phyloP scores from a whole-genome alignment of 2,888 invertebrate species.

The Nymphalis polychloros region DNA sequence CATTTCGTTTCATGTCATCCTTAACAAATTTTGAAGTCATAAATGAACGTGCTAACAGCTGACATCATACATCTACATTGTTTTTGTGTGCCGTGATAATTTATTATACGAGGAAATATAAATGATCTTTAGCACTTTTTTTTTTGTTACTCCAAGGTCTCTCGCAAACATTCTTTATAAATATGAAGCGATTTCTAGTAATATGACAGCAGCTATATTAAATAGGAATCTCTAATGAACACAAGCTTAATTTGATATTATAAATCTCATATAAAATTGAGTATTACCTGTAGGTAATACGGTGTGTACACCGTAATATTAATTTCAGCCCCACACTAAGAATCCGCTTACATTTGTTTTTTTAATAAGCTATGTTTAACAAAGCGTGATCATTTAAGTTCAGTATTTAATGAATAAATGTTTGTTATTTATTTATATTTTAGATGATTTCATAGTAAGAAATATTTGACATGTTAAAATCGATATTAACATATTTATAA shows the following conservation, averaged over 20 bases:
- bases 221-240: slow-evolving; percentile 61
- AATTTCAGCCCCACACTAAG: slow-evolving; percentile 11
- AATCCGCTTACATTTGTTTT: not conserved
- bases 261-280: slow-evolving; percentile 47
- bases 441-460: no score
- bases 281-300: slow-evolving; percentile 4
- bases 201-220: slow-evolving; percentile 43
- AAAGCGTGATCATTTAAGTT: no score
- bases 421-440: no score
- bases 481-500: no score
- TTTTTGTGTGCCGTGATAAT: no score
- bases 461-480: no score
- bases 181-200: slow-evolving; percentile 16
- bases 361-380: not conserved
- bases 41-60: no score
- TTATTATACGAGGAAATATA: not conserved
- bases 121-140: not conserved
- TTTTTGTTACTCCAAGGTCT: no score
- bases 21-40: no score
- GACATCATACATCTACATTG: no score
- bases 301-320: not conserved
- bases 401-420: not conserved
- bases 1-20: no score
- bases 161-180: slow-evolving; percentile 7
- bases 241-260: slow-evolving; percentile 46